Evolutionary conservation across 37 sponge, comb jelly and placozoan species (phyloP), one percentile per base, ranked within the genome.

Genomic region (Beroe forskalii): DNA sequence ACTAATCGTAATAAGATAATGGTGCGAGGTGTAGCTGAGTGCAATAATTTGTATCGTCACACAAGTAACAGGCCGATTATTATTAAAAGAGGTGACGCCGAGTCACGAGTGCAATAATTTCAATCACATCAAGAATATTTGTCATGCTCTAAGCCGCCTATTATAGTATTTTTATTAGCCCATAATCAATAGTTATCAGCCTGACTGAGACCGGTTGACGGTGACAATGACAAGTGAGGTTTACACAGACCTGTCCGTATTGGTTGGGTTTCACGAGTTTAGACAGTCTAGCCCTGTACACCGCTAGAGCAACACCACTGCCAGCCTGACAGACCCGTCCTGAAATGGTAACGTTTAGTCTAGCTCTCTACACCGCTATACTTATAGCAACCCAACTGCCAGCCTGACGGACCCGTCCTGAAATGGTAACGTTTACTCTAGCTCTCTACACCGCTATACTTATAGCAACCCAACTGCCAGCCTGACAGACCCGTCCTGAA

Each of bases 241-340:
- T n/a, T n/a, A n/a, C n/a, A n/a, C n/a, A 63, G 3, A 69, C 72
- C 72, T 69, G 72, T 35, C 72, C 72, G 17, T 69, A 69, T 33
- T 69, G 72, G 72, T 28, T 69, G 1, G 72, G 72, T 36, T 69
- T 69, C 38, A 69, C 72, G 14, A 69, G 19, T 69, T 69, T 69
- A 2, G 72, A 69, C 32, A 69, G 19, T 69, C 72, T 1, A 35
- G 72, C 27, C 32, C 72, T 31, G 38, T 69, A 69, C 38, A 69
- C 17, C 3, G 72, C 72, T 33, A 69, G 39, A 1, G 72, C 72
- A 6, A 69, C 72, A 36, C 72, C 72, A 35, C 72, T 69, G 4
- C 72, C 72, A 28, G 33, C 72, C 32, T 69, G 55, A 12, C 6
- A 48, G 12, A 48, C 55, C 12, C 55, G 6, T 48, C 55, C 55